These are phyloP conservation scores for Pseudomyrmex sp. DNA, from an alignment of 1,140 invertebrate species.

Conservation along the genomic window DNA sequence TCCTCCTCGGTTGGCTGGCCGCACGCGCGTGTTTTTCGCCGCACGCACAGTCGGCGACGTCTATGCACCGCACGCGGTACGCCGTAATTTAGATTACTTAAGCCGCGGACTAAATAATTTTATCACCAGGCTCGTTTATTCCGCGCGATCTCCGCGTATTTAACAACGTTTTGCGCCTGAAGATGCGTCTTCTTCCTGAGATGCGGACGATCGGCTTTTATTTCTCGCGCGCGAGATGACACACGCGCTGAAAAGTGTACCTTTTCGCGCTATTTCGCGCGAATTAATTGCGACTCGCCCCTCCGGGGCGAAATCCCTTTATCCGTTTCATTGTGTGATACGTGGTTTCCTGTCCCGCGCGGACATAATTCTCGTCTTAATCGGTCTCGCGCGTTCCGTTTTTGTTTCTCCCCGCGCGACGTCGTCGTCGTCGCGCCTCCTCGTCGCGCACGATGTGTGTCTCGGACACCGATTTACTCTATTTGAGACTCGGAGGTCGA, in stretches of 20 bases:
- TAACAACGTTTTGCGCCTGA: slow-evolving; percentile 9
- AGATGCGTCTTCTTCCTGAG: background rate
- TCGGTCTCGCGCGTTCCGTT: slow-evolving; percentile 7
- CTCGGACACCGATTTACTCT: slow-evolving; percentile 63
- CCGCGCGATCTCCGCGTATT: slow-evolving; percentile 1
- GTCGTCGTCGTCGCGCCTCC: slow-evolving; percentile 8
- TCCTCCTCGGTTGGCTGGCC: slow-evolving; percentile 36
- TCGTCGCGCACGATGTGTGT: background rate
- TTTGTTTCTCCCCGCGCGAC: slow-evolving; percentile 42
- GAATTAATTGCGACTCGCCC: slow-evolving; percentile 41
- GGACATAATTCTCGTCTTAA: slow-evolving; percentile 53
- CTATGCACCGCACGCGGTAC: slow-evolving; percentile 9
- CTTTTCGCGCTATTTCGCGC: slow-evolving; percentile 30
- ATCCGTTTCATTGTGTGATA: slow-evolving; percentile 34
- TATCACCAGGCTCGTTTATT: slow-evolving; percentile 54
- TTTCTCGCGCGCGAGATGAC: slow-evolving; percentile 12
- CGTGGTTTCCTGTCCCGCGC: slow-evolving; percentile 37
- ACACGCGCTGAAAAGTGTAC: slow-evolving; percentile 35
- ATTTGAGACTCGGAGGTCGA: slow-evolving; percentile 68
- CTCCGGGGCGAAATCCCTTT: background rate
- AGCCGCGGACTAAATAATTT: slow-evolving; percentile 60
- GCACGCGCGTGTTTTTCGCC: slow-evolving; percentile 23
- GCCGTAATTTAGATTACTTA: slow-evolving; percentile 57
- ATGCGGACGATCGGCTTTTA: slow-evolving; percentile 12
- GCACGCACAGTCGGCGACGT: background rate